Evolutionary conservation across 2,113 vertebrate species (phyloP).

Genomic region (Callopanchax toddi): DNA sequence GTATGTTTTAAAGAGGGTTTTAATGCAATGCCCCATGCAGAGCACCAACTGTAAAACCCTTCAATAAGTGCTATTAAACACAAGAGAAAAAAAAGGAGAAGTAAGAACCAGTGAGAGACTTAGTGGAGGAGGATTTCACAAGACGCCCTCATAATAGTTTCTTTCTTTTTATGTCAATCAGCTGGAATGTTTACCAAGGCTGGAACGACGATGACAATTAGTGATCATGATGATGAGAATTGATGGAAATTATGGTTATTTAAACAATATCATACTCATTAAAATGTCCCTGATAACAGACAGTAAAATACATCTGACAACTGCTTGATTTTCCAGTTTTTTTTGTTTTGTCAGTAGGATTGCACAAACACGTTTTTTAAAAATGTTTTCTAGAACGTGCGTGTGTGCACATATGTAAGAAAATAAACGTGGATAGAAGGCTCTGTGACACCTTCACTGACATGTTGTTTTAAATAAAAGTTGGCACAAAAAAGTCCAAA

Average conservation of each 20-base stretch:
- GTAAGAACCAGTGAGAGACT: constrained; percentile 43
- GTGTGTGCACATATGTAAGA: constrained; percentile 17
- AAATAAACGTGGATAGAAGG: constrained; percentile 45
- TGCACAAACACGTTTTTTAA: constrained; percentile 18
- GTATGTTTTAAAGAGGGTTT: constrained; percentile 55
- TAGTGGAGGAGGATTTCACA: constrained; percentile 51
- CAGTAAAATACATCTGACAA: neutral
- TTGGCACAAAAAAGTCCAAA: constrained; percentile 31
- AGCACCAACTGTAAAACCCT: constrained; percentile 63
- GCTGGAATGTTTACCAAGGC: constrained; percentile 45
- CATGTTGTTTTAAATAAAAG: too few relatives aligned
- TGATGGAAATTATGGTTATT: constrained; percentile 46
- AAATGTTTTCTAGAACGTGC: constrained; percentile 14
- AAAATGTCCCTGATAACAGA: constrained; percentile 21
- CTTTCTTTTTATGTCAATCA: constrained; percentile 55
- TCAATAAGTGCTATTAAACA: constrained; percentile 71
- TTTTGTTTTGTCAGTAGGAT: neutral
- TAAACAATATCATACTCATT: constrained; percentile 27
- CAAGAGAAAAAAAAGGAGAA: constrained; percentile 55
- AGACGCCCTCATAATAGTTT: constrained; percentile 53
- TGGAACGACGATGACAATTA: constrained; percentile 54
- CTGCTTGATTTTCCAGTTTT: constrained; percentile 2
- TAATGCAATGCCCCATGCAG: constrained; percentile 73
- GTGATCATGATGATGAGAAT: constrained; percentile 57
- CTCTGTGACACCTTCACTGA: constrained; percentile 42